phyloP scores from a whole-genome alignment of 2,113 vertebrate genomes.

The Hassar affinis region DNA sequence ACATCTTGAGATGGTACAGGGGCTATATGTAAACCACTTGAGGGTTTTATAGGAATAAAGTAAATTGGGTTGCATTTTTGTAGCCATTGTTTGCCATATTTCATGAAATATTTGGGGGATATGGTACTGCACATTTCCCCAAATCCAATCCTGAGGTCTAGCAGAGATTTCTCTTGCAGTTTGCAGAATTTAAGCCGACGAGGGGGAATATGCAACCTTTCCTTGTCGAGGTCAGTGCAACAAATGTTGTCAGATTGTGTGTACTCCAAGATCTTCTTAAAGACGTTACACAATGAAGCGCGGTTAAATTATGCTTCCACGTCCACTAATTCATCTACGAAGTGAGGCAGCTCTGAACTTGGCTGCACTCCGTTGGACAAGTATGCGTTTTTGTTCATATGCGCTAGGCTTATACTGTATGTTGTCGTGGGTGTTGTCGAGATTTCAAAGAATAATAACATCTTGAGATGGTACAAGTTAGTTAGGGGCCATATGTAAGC shows the following conservation, averaged over 20 bases:
- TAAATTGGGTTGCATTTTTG: background rate
- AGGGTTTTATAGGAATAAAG: background rate
- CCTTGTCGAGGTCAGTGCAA: constrained; percentile 40
- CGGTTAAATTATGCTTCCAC: background rate
- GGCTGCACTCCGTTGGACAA: too few species aligned
- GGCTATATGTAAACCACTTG: background rate
- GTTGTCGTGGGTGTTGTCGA: constrained; percentile 9
- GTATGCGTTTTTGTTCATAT: too few species aligned
- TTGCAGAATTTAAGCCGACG: background rate
- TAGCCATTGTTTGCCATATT: background rate
- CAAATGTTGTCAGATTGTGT: constrained; percentile 29
- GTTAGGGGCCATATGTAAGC: too few species aligned
- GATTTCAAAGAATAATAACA: too few species aligned
- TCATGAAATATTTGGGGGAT: background rate
- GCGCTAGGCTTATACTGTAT: constrained; percentile 13
- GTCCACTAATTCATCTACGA: constrained; percentile 30
- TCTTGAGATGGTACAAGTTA: too few species aligned
- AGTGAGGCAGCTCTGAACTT: constrained; percentile 38
- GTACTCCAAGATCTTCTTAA: constrained; percentile 12
- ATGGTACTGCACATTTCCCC: background rate
- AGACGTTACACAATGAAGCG: constrained; percentile 3
- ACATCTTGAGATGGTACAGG: constrained; percentile 14
- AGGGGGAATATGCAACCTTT: constrained; percentile 21
- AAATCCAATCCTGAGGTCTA: background rate
- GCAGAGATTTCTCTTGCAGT: background rate